These are phyloP conservation scores for Protosalanx chinensis DNA, from an alignment of 2,797 vertebrate genomes.

Conservation along the genomic window DNA sequence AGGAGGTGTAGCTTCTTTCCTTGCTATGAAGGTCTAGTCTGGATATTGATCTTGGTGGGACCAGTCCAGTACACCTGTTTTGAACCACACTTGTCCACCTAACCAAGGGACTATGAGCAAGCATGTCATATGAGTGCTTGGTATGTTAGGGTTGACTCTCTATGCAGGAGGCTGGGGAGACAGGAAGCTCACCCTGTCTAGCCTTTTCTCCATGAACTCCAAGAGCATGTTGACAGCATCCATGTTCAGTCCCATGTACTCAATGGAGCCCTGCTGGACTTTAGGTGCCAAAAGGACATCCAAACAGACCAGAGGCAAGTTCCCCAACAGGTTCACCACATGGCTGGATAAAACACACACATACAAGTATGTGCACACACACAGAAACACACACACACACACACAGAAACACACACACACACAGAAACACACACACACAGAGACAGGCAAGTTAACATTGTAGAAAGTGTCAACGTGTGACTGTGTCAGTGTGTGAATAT, in stretches of 20 bases:
- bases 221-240: conserved; percentile 84
- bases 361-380: background rate
- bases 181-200: conserved; percentile 79
- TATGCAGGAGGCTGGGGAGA: too few relatives aligned
- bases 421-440: conserved; percentile 9
- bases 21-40: too few relatives aligned
- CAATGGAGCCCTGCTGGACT: conserved; percentile 79
- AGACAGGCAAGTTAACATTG: background rate
- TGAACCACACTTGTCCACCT: too few relatives aligned
- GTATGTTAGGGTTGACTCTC: too few relatives aligned
- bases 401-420: too few relatives aligned
- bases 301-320: conserved; percentile 85
- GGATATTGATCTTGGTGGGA: too few relatives aligned
- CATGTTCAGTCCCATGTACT: conserved; percentile 93
- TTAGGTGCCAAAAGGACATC: conserved; percentile 84
- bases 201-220: conserved; percentile 83
- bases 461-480: background rate
- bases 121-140: too few relatives aligned
- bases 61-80: too few relatives aligned
- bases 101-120: too few relatives aligned
- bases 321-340: conserved; percentile 84
- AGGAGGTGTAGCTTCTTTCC: background rate
- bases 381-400: conserved; percentile 25
- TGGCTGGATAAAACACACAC: conserved; percentile 70
- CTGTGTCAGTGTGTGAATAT: background rate